Percentiles rank a stretch among this genome's conserved stretches.
phyloP scores from a whole-genome alignment of 1,140 invertebrate genomes.

The Goniozus legneri region DNA sequence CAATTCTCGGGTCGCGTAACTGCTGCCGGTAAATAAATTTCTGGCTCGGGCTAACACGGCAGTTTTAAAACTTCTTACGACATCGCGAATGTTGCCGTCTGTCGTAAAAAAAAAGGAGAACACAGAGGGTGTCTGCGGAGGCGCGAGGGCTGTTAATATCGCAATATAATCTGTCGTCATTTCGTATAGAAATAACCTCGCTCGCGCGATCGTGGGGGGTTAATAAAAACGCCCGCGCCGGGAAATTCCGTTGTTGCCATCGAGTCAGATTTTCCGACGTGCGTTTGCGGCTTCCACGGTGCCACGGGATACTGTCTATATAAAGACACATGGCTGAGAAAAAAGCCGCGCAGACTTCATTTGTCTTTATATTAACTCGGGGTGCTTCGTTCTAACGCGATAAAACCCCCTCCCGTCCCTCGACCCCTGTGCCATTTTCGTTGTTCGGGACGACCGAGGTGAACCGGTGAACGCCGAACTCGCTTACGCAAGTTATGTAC shows the following conservation, averaged over 20 bases:
- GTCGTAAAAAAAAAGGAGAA: no score
- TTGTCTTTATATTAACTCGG: slow-evolving; percentile 52
- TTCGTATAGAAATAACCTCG: slow-evolving; percentile 34
- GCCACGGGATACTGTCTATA: slow-evolving; percentile 35
- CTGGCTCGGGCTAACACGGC: no score
- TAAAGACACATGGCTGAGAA: slow-evolving; percentile 49
- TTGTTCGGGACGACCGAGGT: no score
- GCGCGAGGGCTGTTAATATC: slow-evolving; percentile 25
- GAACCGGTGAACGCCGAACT: no score
- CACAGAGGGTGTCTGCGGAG: no score
- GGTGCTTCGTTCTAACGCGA: slow-evolving; percentile 26
- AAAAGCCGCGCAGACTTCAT: slow-evolving; percentile 37
- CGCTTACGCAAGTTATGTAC: no score
- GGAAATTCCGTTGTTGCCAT: slow-evolving; percentile 27
- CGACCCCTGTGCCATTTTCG: no score
- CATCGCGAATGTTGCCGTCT: no score
- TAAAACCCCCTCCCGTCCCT: slow-evolving; percentile 6
- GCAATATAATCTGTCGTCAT: slow-evolving; percentile 32
- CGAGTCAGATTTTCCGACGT: no score
- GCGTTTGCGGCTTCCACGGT: slow-evolving; percentile 21
- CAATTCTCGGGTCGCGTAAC: no score
- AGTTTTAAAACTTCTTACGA: no score
- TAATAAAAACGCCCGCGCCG: slow-evolving; percentile 31
- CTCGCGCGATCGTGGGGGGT: slow-evolving; percentile 16
- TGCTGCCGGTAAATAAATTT: no score